Percentiles rank a stretch among this genome's conserved stretches.
Conservation (phyloP, 2,888 invertebrate genomes). For the Stenodera caucasica region DNA sequence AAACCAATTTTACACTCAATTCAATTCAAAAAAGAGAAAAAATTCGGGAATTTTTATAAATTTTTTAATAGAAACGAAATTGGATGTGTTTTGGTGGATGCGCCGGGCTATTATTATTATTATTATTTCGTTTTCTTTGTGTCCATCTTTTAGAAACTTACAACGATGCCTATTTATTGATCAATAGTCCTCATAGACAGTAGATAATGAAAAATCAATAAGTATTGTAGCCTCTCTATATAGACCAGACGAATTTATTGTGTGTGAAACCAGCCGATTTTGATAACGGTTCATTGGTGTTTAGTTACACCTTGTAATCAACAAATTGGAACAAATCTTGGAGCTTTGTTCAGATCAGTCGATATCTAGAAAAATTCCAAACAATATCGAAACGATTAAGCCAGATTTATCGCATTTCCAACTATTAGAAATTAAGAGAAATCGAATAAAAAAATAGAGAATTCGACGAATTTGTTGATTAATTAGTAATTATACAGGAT, state of each 20-base stretch:
- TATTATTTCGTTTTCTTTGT: not conserved
- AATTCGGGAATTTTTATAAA: no score
- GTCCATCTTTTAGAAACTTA: no score
- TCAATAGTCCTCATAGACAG: not conserved
- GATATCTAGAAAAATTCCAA: not conserved
- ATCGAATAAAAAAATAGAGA: no score
- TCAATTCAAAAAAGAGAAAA: not conserved
- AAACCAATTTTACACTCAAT: no score
- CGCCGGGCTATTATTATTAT: not conserved
- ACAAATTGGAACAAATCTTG: slow-evolving; percentile 29
- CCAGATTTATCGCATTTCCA: no score
- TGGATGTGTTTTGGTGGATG: slow-evolving; percentile 3
- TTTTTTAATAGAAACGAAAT: not conserved
- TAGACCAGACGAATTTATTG: slow-evolving; percentile 5
- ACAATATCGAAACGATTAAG: no score
- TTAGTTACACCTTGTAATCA: slow-evolving; percentile 22
- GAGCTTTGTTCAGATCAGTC: slow-evolving; percentile 17
- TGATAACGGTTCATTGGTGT: slow-evolving; percentile 15
- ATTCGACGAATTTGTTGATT: no score
- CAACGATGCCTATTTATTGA: not conserved
- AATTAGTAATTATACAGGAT: no score
- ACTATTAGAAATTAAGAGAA: no score
- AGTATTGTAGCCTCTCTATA: slow-evolving; percentile 10
- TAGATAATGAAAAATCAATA: slow-evolving; percentile 25
- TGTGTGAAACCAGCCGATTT: not conserved